These are phyloP conservation scores for Caenorhabditis briggsae DNA, from an alignment of 1,140 invertebrate genomes.

Conservation along the genomic window DNA sequence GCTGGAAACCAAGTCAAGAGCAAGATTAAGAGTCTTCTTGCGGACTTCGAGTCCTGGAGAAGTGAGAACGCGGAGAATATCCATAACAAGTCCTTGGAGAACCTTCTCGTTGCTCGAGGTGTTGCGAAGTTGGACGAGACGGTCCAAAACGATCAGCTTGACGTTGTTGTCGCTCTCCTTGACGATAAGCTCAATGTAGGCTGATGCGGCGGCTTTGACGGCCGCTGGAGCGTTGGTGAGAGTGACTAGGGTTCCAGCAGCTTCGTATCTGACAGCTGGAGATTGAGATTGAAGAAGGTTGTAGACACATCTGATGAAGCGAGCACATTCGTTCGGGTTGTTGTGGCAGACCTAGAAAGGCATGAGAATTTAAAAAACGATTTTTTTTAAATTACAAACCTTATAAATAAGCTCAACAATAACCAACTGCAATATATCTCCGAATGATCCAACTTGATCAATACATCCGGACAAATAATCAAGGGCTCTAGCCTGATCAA, in stretches of 20 bases:
- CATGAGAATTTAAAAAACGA: no score
- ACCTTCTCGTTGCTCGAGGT: constrained; percentile 85
- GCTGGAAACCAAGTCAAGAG: constrained; percentile 91
- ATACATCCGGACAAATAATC: constrained; percentile 91
- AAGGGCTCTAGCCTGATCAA: constrained; percentile 87
- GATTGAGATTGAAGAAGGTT: constrained; percentile 95
- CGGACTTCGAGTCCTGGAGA: constrained; percentile 79
- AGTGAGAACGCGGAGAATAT: constrained; percentile 84
- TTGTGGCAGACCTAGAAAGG: constrained; percentile 90
- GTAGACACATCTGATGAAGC: constrained; percentile 98
- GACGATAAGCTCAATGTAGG: constrained; percentile 97
- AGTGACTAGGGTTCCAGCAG: constrained; percentile 99
- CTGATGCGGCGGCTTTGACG: constrained; percentile 94
- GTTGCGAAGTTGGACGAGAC: constrained; percentile 84
- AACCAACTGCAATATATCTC: constrained; percentile 96
- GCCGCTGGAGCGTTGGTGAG: constrained; percentile 95
- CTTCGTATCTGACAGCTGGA: constrained; percentile 96
- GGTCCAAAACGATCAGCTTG: constrained; percentile 96
- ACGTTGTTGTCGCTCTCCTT: constrained; percentile 99
- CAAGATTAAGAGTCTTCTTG: constrained; percentile 87
- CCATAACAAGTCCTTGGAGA: constrained; percentile 96
- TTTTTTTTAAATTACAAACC: constrained; percentile 82
- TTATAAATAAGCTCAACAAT: constrained; percentile 99
- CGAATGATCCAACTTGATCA: constrained; percentile 88
- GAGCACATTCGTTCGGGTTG: constrained; percentile 93